A percentile compares a stretch with the other conserved stretches of the same genome.
These are phyloP conservation scores for Bolinopsis microptera DNA, from an alignment of 37 sponge, comb jelly and placozoan genomes.

Conservation along the genomic window DNA sequence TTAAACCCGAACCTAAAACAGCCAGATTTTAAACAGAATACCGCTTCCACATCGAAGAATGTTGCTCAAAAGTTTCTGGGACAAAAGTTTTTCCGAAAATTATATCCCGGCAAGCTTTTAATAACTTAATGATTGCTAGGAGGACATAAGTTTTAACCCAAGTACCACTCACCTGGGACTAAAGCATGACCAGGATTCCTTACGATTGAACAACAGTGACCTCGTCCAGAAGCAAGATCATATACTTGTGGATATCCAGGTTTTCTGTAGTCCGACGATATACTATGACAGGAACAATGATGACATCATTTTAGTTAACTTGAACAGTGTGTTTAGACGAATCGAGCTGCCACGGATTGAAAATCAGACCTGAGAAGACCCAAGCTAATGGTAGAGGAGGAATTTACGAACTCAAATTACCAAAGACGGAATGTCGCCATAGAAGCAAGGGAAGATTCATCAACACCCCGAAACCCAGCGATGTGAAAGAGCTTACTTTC, in stretches of 20 bases:
- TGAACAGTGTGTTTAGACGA: background rate
- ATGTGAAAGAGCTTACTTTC: background rate
- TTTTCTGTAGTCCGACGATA: conserved; percentile 17
- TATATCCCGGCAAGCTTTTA: conserved; percentile 69
- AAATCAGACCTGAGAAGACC: background rate
- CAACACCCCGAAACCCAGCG: background rate
- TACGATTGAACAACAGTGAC: conserved; percentile 18
- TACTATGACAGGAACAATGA: background rate
- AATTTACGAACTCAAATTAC: background rate
- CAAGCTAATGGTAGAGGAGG: background rate
- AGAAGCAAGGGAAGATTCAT: background rate
- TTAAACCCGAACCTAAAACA: conserved; percentile 57
- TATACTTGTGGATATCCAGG: background rate
- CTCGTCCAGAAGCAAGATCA: background rate
- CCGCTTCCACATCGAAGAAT: conserved; percentile 63
- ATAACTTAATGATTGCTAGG: conserved; percentile 66
- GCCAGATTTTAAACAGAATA: background rate
- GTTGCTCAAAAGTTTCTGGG: conserved; percentile 3
- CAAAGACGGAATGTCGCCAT: no score
- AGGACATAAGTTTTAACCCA: conserved; percentile 8
- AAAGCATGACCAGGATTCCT: conserved; percentile 63
- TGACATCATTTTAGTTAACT: background rate
- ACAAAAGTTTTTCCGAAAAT: conserved; percentile 69
- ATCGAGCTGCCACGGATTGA: background rate
- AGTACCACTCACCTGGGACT: conserved; percentile 74